These are phyloP conservation scores for Marisa cornuarietis DNA, from an alignment of 1,140 invertebrate species.

Conservation along the genomic window DNA sequence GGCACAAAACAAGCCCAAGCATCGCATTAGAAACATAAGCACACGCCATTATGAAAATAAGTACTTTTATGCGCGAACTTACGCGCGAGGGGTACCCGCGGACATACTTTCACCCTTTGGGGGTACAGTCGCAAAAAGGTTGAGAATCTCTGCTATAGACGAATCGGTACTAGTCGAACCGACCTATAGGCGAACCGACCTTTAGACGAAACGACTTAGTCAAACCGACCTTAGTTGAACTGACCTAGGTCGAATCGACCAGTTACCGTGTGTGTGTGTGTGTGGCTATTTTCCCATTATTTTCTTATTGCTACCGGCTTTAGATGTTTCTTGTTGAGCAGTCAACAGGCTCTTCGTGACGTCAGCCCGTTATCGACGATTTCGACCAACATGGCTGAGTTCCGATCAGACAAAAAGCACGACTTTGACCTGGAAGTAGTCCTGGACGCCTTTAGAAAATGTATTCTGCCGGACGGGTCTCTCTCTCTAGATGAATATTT, in stretches of 20 bases:
- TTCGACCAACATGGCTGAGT: constrained; percentile 28
- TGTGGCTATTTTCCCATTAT: not conserved
- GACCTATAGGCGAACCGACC: too few relatives aligned
- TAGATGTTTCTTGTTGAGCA: not conserved
- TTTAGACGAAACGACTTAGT: not conserved
- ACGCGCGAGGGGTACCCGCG: too few relatives aligned
- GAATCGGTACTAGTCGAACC: too few relatives aligned
- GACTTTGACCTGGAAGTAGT: constrained; percentile 54
- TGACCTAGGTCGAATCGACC: not conserved
- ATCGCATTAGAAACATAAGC: too few relatives aligned
- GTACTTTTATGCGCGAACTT: too few relatives aligned
- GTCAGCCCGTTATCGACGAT: not conserved
- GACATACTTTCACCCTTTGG: too few relatives aligned
- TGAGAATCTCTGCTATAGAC: too few relatives aligned
- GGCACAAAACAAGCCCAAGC: too few relatives aligned
- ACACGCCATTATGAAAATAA: too few relatives aligned
- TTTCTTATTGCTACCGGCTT: not conserved
- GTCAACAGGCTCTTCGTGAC: not conserved
- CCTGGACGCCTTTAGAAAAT: constrained; percentile 36
- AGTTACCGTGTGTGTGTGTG: not conserved
- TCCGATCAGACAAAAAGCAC: constrained; percentile 31
- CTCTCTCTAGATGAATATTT: constrained; percentile 42
- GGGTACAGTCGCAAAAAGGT: too few relatives aligned
- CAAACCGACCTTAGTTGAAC: not conserved
- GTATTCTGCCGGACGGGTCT: constrained; percentile 29